Base-by-base conservation (phyloP, 1,140 invertebrate species). In the Colletes latitarsis region DNA sequence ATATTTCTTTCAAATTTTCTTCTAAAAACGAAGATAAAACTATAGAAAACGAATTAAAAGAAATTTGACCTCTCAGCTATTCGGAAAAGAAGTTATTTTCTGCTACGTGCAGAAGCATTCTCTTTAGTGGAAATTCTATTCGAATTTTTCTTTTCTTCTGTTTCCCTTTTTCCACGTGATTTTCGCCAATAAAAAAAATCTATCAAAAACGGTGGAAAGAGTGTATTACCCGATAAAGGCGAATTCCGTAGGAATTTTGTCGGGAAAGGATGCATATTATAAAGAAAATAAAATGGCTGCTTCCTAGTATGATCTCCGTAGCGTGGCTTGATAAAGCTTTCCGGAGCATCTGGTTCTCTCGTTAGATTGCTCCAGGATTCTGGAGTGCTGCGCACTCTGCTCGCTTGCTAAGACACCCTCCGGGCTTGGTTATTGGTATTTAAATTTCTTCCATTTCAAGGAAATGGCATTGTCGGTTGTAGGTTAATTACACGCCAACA, bases 391-490 rank as follows among this genome's bases (percentile, higher is more conserved):
- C 55, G 52, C 46, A 41, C 73, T 81, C 64, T 17, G 66, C 49
- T 55, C 46, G 30, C 49, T 30, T n/a, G 21, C 67, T 71, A 85
- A 85, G 84, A 76, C 64, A 74, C 77, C 53, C 69, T 60, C 30
- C 67, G 69, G 52, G 63, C 58, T 62, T 21, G 76, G 85, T 81
- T 87, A 87, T 87, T 87, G 82, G 76, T 86, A 86, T 87, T 87
- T 86, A 87, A 86, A 87, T 87, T 87, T 87, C 85, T 87, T 86
- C 77, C 82, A 87, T 86, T 86, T 84, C 70, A 41, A 79, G 60
- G 21, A 63, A 74, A 77, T 52, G 66, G 55, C 58, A 53, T 70
- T 77, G 81, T 82, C 84, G 71, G 60, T 79, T 82, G 83, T 85
- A 75, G 75, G 84, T 86, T 86, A 86, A 86, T 86, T 86, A 82